These are phyloP conservation scores for Liasis olivaceus DNA, from an alignment of 2,797 vertebrate genomes.

Conservation along the genomic window DNA sequence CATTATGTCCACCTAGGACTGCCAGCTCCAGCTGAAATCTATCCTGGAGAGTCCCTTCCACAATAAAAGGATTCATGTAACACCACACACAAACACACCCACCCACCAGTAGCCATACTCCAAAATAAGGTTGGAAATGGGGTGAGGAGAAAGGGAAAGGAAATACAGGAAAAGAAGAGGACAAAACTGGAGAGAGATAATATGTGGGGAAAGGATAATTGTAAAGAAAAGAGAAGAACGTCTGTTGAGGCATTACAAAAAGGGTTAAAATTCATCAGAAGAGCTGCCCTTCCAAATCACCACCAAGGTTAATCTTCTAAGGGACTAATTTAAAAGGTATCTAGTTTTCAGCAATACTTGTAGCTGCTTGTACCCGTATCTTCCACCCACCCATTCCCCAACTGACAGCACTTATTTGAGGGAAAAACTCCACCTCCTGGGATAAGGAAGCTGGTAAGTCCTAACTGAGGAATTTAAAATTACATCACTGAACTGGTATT, in stretches of 20 bases:
- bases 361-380: background rate
- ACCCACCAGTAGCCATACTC: background rate
- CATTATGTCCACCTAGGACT: background rate
- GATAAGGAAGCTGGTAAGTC: background rate
- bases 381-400: background rate
- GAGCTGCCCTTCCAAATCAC: background rate
- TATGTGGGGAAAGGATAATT: background rate
- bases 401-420: background rate
- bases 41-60: background rate
- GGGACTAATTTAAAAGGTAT: background rate
- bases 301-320: background rate
- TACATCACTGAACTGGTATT: background rate
- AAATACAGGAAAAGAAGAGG: background rate
- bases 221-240: background rate
- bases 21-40: background rate
- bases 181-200: background rate
- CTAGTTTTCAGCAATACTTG: background rate
- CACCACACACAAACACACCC: background rate
- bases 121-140: background rate
- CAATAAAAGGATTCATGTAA: background rate
- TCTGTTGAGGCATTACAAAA: background rate
- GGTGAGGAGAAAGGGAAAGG: background rate
- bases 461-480: background rate
- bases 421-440: background rate
- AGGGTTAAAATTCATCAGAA: background rate